Evolutionary conservation across 2,797 vertebrate genomes (phyloP), one percentile per base, ranked within the genome.

Genomic region (Setipinna tenuifilis): DNA sequence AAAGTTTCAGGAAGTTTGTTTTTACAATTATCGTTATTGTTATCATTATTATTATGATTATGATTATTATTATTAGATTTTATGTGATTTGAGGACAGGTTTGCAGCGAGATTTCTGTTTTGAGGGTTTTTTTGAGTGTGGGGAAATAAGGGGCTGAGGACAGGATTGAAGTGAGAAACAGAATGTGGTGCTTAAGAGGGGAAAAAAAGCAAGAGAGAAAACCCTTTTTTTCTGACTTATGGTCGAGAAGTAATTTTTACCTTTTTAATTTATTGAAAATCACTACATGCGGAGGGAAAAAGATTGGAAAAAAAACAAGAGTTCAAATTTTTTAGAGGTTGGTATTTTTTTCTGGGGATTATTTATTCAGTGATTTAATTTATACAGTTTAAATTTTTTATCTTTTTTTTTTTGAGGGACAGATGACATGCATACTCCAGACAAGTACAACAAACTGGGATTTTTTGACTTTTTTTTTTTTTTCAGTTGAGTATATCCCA

Each of bases 1-100:
- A 94, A 94, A 92, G 94, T 93, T 93, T 95, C 92, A 92, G 93
- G 92, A 84, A 87, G 94, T 95, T 95, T 95, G 93, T 94, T 96
- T 95, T 94, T 93, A 94, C 93, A 93, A 90, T 93, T 94, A 92
- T 95, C 93, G 91, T 94, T 92, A 88, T 87, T 89, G 86, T 85
- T 87, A 87, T 94, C 92, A 91, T 92, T 93, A 92, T 92, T 86
- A 82, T 85, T 62, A 82, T 83, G 61, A 81, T 82, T 83, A 86
- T 93, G 93, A 92, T 92, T 93, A 91, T 93, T 90, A 88, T 87
- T 93, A 92, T 94, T 95, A 94, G 93, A 93, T 94, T 95, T 93
- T 93, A 92, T 95, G 92, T 93, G 92, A 93, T 95, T 95, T 96
- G 91, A 94, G 92, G 92, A 93, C 93, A 89, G 89, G 87, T 90